Percentiles rank a stretch among this genome's conserved stretches.
phyloP scores from a whole-genome alignment of 1,140 invertebrate species.

The Acromyrmex charruanus region DNA sequence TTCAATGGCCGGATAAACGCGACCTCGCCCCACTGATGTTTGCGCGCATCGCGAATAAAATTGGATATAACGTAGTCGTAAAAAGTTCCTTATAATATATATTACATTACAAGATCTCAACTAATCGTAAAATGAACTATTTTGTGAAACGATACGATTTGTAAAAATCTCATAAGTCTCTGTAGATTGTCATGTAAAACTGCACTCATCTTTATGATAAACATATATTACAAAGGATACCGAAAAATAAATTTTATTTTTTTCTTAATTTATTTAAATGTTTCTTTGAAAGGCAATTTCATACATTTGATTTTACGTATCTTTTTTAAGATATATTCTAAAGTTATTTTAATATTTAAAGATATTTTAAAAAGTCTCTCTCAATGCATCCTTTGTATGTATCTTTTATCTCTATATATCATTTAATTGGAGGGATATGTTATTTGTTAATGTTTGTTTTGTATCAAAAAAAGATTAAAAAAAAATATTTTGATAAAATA shows the following conservation, averaged over 20 bases:
- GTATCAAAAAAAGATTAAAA: not conserved
- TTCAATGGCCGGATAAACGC: conserved; percentile 40
- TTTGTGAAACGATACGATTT: not conserved
- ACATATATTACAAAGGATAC: not conserved
- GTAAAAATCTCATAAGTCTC: not conserved
- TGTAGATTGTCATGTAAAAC: not conserved
- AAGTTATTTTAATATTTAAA: no score
- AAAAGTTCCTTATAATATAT: not conserved
- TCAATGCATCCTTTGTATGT: not conserved
- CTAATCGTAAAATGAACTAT: conserved; percentile 23
- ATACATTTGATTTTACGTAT: not conserved
- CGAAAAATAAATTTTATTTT: not conserved
- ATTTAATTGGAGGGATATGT: not conserved
- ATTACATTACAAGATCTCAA: not conserved
- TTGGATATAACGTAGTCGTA: not conserved
- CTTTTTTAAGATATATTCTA: not conserved
- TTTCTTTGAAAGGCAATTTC: not conserved
- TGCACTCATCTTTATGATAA: not conserved
- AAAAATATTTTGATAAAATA: not conserved
- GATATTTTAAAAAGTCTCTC: no score
- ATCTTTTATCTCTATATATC: not conserved
- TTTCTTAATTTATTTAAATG: not conserved
- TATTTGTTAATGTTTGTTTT: not conserved
- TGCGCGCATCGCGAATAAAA: conserved; percentile 31
- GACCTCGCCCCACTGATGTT: conserved; percentile 38